Percentiles rank a stretch among this genome's conserved stretches.
phyloP scores from a whole-genome alignment of 2,113 vertebrate species.

The Otocyon megalotis region DNA sequence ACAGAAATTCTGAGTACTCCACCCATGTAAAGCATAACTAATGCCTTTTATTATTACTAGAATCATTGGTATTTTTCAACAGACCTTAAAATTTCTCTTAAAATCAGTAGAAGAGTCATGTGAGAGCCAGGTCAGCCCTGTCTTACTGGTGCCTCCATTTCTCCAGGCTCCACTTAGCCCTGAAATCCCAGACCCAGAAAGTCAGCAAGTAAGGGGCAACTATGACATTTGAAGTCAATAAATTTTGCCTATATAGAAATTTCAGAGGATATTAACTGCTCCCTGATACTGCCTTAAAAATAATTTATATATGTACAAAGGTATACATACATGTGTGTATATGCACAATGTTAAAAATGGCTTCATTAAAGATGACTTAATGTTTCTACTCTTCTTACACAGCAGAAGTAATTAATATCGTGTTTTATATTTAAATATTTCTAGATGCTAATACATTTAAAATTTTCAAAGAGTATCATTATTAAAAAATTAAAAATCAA shows the following conservation, averaged over 20 bases:
- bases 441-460: background rate
- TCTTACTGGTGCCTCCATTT: background rate
- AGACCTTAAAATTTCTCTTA: background rate
- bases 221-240: background rate
- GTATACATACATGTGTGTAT: background rate
- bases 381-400: background rate
- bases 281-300: background rate
- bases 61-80: background rate
- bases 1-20: background rate
- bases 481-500: constrained; percentile 16
- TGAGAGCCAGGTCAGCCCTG: background rate
- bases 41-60: background rate
- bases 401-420: background rate
- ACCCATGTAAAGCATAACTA: background rate
- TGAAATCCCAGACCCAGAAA: background rate
- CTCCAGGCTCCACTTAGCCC: background rate
- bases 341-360: background rate
- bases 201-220: background rate
- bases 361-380: background rate
- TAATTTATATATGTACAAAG: background rate
- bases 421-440: constrained; percentile 43
- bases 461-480: background rate
- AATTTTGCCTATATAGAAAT: background rate
- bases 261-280: background rate
- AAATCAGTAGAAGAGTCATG: background rate